Percentiles rank a stretch among this genome's conserved stretches.
These are phyloP conservation scores for Drosophila pseudoananassae DNA, from an alignment of 1,140 invertebrate species.

Conservation along the genomic window DNA sequence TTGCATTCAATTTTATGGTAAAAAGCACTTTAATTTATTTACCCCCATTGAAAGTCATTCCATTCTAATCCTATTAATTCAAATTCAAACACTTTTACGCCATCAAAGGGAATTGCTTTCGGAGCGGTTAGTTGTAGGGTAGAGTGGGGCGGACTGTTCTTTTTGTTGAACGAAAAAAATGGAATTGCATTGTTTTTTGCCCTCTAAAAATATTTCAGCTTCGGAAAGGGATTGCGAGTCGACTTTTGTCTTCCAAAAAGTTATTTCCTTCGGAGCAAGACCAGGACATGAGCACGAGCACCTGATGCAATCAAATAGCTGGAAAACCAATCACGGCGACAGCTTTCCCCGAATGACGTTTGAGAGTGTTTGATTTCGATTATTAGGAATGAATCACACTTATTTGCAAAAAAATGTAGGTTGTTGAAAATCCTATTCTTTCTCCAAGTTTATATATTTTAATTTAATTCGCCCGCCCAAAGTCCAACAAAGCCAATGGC, in stretches of 20 bases:
- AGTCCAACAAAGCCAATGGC: neutral
- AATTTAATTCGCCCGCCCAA: slow-evolving; percentile 32
- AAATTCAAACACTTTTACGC: slow-evolving; percentile 56
- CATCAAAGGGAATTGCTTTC: slow-evolving; percentile 55
- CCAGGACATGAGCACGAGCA: slow-evolving; percentile 7
- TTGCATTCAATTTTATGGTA: slow-evolving; percentile 79
- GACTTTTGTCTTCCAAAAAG: slow-evolving; percentile 31
- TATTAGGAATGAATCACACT: slow-evolving; percentile 32
- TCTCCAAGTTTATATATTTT: slow-evolving; percentile 25
- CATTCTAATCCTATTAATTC: slow-evolving; percentile 76
- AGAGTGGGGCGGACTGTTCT: slow-evolving; percentile 41
- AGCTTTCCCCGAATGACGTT: slow-evolving; percentile 17
- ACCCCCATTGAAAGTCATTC: slow-evolving; percentile 65
- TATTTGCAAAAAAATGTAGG: neutral
- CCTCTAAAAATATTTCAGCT: slow-evolving; percentile 67
- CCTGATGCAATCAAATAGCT: slow-evolving; percentile 55
- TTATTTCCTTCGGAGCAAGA: slow-evolving; percentile 20
- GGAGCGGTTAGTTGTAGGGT: neutral
- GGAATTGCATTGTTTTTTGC: slow-evolving; percentile 68
- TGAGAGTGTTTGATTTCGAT: slow-evolving; percentile 71
- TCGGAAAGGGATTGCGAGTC: slow-evolving; percentile 31
- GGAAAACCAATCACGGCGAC: slow-evolving; percentile 39
- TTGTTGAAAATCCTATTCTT: too few species aligned
- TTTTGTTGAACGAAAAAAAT: slow-evolving; percentile 62
- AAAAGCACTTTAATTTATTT: slow-evolving; percentile 81